A percentile compares a stretch with the other conserved stretches of the same genome.
Conservation (phyloP, 2,888 invertebrate genomes). For the Argynnis bischoffii region DNA sequence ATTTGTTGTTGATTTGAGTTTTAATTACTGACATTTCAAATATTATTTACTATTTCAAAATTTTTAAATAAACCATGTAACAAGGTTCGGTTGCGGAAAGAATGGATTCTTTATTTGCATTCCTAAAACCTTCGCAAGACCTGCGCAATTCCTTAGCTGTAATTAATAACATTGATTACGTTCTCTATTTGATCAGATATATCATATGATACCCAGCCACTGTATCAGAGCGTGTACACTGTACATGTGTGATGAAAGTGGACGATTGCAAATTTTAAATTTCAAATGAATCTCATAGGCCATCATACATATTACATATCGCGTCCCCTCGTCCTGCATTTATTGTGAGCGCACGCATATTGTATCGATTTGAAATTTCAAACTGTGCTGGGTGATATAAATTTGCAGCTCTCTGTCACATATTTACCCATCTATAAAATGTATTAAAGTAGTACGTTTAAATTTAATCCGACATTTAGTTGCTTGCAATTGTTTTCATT, state of each 20-base stretch:
- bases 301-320: slow-evolving; percentile 35
- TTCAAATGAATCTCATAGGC: slow-evolving; percentile 26
- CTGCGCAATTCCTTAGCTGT: not conserved
- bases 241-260: slow-evolving; percentile 21
- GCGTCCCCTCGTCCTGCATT: slow-evolving; percentile 34
- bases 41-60: no score
- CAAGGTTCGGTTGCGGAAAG: not conserved
- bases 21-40: no score
- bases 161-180: slow-evolving; percentile 17
- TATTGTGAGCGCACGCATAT: slow-evolving; percentile 30
- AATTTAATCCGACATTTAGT: no score
- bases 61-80: no score
- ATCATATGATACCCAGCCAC: slow-evolving; percentile 20
- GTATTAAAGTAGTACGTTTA: no score
- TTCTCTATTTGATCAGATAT: slow-evolving; percentile 17
- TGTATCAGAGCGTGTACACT: slow-evolving; percentile 18
- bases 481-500: no score
- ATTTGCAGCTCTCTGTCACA: slow-evolving; percentile 15
- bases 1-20: no score
- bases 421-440: not conserved
- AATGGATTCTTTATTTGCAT: not conserved
- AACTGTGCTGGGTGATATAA: slow-evolving; percentile 20
- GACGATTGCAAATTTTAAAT: slow-evolving; percentile 24
- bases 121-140: not conserved
- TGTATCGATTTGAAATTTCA: slow-evolving; percentile 37